Evolutionary conservation across 2,113 vertebrate species (phyloP), one percentile per base, ranked within the genome.

Genomic region (Peromyscus leucopus): DNA sequence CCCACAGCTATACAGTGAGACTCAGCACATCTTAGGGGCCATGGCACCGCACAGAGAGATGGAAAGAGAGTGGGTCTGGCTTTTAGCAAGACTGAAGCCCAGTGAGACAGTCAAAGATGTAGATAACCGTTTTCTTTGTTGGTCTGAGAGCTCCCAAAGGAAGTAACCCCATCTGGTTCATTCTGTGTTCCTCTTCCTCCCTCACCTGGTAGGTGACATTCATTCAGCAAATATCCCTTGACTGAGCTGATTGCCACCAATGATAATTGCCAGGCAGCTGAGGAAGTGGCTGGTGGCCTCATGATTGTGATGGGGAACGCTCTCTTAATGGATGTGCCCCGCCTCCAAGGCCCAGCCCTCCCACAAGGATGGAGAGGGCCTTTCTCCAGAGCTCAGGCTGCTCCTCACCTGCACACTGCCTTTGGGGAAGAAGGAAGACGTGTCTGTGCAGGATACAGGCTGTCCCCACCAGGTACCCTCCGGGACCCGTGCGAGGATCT

Each of bases 111-210:
- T 3, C 59, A 2, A 39, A 21, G 51, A 5, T 15, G 3, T 1
- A 7, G 48, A 48, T 12, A 15, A 17, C 21, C 1, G 10, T 33
- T 39, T 22, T 33, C 15, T 22, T 1, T 21, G n/a, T 22, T 39
- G 24, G 1, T 42, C 46, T 46, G 12, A 57, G 96, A 33, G 9
- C 33, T 76, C 46, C 48, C 22, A 5, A 26, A 2, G 0, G 74
- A 26, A 11, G 10, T 17, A 6, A n/a, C 61, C 7, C 0, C 2
- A n/a, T 87, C 67, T 55, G 33, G 1, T 12, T 39, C 6, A 0
- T 10, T 74, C 39, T 28, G 2, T 1, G 1, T 39, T 28, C n/a
- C 33, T 5, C 31, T 28, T 19, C 2, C 39, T 6, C 46, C 16
- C 55, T 55, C 9, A 10, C 36, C 0, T 19, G 33, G 48, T 42